phyloP scores from a whole-genome alignment of 2,888 invertebrate genomes.

The Sthenelais limicola region DNA sequence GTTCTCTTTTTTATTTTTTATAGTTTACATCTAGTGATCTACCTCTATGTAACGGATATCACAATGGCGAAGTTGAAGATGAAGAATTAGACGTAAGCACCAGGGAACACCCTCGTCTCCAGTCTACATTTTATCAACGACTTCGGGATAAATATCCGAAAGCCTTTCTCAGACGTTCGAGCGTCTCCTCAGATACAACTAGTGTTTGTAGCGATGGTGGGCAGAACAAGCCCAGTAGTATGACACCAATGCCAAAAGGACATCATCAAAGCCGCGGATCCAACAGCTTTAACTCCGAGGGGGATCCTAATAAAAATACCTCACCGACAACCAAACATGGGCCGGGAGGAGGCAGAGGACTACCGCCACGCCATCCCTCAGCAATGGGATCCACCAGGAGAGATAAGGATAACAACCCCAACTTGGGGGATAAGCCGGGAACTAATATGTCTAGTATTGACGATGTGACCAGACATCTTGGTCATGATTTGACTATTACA shows the following conservation, averaged over 20 bases:
- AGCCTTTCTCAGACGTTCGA: conserved; percentile 22
- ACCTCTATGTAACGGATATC: not conserved
- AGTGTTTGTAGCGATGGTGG: conserved; percentile 9
- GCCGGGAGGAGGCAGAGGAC: not conserved
- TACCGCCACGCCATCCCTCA: not conserved
- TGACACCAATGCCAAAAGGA: conserved; percentile 13
- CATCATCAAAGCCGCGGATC: too few species aligned
- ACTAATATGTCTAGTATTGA: too few species aligned
- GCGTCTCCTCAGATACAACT: conserved; percentile 27
- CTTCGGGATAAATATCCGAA: conserved; percentile 28
- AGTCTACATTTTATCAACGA: conserved; percentile 2
- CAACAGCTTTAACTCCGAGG: too few species aligned
- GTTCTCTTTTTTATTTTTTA: not conserved
- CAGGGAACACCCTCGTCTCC: conserved; percentile 25
- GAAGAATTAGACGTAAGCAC: conserved; percentile 10
- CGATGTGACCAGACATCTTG: not conserved
- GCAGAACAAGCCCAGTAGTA: not conserved
- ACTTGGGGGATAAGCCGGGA: too few species aligned
- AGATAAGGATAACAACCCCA: not conserved
- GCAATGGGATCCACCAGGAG: not conserved
- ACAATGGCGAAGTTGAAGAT: conserved; percentile 1
- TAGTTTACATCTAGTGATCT: conserved; percentile 28
- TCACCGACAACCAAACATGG: not conserved
- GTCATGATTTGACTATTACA: conserved; percentile 3
- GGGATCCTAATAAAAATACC: too few species aligned